Evolutionary conservation across 2,888 invertebrate species (phyloP).

Genomic region (Muschampia plurimacula): DNA sequence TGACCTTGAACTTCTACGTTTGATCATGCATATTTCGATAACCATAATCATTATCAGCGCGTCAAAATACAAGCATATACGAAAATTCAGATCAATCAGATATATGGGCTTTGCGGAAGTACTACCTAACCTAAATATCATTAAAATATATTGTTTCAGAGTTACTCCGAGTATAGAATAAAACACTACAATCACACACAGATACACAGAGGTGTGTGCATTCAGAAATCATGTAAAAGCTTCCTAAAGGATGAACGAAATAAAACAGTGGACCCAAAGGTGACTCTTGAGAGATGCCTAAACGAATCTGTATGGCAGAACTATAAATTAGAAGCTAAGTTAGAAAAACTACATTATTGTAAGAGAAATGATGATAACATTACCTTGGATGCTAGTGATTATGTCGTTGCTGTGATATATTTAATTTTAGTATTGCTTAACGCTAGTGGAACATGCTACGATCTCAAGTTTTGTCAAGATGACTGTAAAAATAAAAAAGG

Average conservation of each 20-base stretch:
- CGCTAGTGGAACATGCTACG: constrained; percentile 66
- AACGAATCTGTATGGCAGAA: constrained; percentile 64
- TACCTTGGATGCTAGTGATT: constrained; percentile 51
- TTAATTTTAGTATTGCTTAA: constrained; percentile 63
- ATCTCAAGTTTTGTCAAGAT: constrained; percentile 48
- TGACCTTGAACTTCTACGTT: too few species aligned
- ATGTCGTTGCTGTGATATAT: constrained; percentile 60
- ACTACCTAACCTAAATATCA: not conserved
- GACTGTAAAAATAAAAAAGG: constrained; percentile 52
- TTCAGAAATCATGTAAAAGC: constrained; percentile 62
- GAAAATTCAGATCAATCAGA: too few species aligned
- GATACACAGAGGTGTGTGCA: constrained; percentile 73
- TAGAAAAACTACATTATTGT: constrained; percentile 64
- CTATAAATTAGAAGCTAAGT: constrained; percentile 61
- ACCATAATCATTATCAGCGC: too few species aligned
- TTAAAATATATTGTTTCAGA: constrained; percentile 56
- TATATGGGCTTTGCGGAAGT: too few species aligned
- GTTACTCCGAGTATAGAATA: constrained; percentile 62
- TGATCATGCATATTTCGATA: too few species aligned
- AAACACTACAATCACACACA: constrained; percentile 76
- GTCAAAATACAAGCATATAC: too few species aligned
- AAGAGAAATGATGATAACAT: constrained; percentile 55
- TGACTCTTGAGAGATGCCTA: constrained; percentile 66
- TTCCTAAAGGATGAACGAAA: constrained; percentile 45
- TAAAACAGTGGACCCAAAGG: constrained; percentile 52